phyloP scores from a whole-genome alignment of 64 coral and sea anemone genomes.

The Pocillopora verrucosa region DNA sequence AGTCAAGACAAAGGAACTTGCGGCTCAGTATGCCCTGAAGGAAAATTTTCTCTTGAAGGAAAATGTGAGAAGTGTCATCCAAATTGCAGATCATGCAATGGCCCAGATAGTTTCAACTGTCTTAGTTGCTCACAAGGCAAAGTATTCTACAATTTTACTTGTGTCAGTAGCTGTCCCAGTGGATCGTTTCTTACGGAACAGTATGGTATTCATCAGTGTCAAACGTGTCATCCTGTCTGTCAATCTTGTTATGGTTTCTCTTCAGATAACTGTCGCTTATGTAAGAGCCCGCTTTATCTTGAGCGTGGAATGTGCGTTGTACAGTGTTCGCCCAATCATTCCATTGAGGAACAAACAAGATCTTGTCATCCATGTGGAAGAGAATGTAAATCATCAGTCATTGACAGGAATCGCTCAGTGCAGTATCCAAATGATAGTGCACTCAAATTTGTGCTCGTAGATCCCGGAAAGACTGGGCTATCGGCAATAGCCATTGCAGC shows the following conservation, averaged over 20 bases:
- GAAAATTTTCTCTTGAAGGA: slow-evolving; percentile 45
- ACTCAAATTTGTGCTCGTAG: slow-evolving; percentile 18
- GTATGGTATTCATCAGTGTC: slow-evolving; percentile 49
- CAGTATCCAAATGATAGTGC: slow-evolving; percentile 26
- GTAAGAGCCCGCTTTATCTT: slow-evolving; percentile 65
- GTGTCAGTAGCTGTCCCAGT: slow-evolving; percentile 70
- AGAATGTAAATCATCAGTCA: neutral
- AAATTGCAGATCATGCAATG: slow-evolving; percentile 82
- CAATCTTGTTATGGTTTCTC: slow-evolving; percentile 62
- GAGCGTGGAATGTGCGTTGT: slow-evolving; percentile 73
- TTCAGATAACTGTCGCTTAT: slow-evolving; percentile 49
- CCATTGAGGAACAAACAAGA: neutral
- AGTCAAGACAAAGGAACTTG: slow-evolving; percentile 47
- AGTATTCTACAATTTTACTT: slow-evolving; percentile 66
- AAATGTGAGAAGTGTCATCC: slow-evolving; percentile 62
- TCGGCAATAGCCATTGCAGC: slow-evolving; percentile 29
- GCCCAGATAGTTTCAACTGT: slow-evolving; percentile 65
- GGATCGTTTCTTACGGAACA: slow-evolving; percentile 28
- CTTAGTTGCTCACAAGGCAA: slow-evolving; percentile 64
- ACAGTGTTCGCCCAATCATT: slow-evolving; percentile 66
- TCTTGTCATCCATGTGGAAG: slow-evolving; percentile 48
- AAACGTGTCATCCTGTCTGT: slow-evolving; percentile 79
- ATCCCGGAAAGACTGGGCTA: slow-evolving; percentile 1
- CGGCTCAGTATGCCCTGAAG: slow-evolving; percentile 49
- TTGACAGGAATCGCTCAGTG: slow-evolving; percentile 37